phyloP scores from a whole-genome alignment of 2,888 invertebrate genomes.

The Anodontia alba region DNA sequence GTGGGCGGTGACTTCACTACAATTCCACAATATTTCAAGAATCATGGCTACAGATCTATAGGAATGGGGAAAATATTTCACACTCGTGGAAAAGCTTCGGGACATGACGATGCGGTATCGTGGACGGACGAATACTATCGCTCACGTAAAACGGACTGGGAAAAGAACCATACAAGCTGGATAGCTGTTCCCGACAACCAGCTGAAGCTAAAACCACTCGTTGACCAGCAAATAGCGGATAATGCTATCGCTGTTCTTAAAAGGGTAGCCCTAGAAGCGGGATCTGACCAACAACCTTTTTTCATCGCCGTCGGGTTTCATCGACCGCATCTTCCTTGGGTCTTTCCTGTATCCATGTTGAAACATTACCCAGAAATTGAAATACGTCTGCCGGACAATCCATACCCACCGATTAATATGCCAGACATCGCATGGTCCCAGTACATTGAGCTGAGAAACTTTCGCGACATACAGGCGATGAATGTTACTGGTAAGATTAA shows the following conservation, averaged over 20 bases:
- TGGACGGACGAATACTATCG: conserved; percentile 58
- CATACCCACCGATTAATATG: conserved; percentile 67
- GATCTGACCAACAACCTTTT: conserved; percentile 87
- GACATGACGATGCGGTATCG: conserved; percentile 54
- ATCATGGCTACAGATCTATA: conserved; percentile 51
- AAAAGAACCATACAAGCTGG: conserved; percentile 50
- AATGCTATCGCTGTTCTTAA: conserved; percentile 88
- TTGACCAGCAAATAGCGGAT: conserved; percentile 90
- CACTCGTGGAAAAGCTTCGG: conserved; percentile 79
- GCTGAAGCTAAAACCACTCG: conserved; percentile 88
- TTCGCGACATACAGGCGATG: conserved; percentile 60
- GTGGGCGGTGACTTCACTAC: conserved; percentile 62
- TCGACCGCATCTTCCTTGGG: conserved; percentile 96
- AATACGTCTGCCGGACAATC: conserved; percentile 66
- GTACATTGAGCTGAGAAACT: conserved; percentile 64
- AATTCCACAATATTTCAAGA: conserved; percentile 64
- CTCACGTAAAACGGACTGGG: conserved; percentile 13
- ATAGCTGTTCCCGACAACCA: conserved; percentile 51
- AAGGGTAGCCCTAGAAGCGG: conserved; percentile 33
- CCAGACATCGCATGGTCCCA: conserved; percentile 70
- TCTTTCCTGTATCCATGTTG: conserved; percentile 91
- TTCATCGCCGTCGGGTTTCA: conserved; percentile 94
- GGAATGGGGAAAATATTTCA: conserved; percentile 89
- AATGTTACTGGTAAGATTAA: conserved; percentile 65
- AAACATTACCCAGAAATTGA: conserved; percentile 86